Base-by-base conservation (phyloP, 2,797 vertebrate species). In the Danio kyathit region DNA sequence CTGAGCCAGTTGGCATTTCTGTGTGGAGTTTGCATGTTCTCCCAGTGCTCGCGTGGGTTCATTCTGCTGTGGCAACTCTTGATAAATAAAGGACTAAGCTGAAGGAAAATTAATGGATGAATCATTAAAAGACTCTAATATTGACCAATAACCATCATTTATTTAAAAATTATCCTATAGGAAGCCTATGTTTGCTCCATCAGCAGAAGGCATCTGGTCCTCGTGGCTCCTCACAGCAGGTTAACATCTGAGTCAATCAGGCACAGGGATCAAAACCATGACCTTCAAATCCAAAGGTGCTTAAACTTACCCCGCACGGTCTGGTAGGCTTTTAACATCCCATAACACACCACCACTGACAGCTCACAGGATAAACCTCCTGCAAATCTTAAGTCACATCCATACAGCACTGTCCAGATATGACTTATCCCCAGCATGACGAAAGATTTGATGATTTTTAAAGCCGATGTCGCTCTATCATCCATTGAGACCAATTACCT, bases 101-200 rank as follows among this genome's bases (percentile, higher is more conserved):
- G 1, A 29, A 29, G 29, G 1, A 29, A 29, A 29, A n/a, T n/a
- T n/a, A n/a, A n/a, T n/a, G n/a, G n/a, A n/a, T n/a, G n/a, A n/a
- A n/a, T n/a, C n/a, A n/a, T n/a, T n/a, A 29, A 29, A 29, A 29
- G 29, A 41, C 14, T 9, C 3, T 5, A 61, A 40, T 9, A 40
- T 61, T 7, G 7, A 41, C 38, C 38, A 63, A 16, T n/a, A 63
- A 41, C 13, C 0, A 29, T 29, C 1, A 29, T 29, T 29, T 29
- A 29, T 29, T 29, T 29, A 29, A 29, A 29, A 29, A 29, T 3
- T 29, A 29, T 29, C 29, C 29, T 29, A n/a, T n/a, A 7, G 7
- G 3, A 7, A 60, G 8, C 38, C 1, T 0, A 29, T 11, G 88
- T 92, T 66, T 89, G 82, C 81, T 63, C 2, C 83, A 81, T 89